phyloP scores from a whole-genome alignment of 2,113 vertebrate genomes.

The Prietella phreatophila region DNA sequence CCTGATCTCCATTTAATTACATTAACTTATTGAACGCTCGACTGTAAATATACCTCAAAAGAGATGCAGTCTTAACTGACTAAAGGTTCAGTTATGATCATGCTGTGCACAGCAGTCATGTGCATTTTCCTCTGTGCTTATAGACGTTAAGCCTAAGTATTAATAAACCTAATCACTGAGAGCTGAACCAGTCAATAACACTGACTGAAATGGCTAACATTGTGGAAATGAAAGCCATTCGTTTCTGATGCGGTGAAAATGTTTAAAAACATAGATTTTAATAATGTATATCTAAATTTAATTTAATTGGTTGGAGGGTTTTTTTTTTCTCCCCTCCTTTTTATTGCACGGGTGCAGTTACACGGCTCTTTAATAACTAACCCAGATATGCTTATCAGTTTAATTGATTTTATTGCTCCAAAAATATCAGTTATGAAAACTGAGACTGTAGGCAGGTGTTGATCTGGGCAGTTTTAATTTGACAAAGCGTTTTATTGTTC shows the following conservation, averaged over 20 bases:
- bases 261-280: no score
- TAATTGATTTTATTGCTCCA: not conserved
- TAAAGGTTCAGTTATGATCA: conserved; percentile 44
- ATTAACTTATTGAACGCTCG: conserved; percentile 51
- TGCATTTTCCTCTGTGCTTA: not conserved
- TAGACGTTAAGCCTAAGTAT: conserved; percentile 3
- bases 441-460: not conserved
- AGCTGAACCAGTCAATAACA: not conserved
- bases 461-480: not conserved
- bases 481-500: not conserved
- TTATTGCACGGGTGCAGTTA: no score
- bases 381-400: not conserved
- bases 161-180: conserved; percentile 26
- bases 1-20: conserved; percentile 64
- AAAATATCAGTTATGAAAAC: not conserved
- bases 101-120: conserved; percentile 15
- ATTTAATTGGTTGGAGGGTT: not conserved
- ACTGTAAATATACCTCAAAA: conserved; percentile 51
- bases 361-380: not conserved
- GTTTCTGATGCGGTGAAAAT: not conserved
- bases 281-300: no score
- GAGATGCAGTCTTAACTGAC: conserved; percentile 39
- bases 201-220: not conserved
- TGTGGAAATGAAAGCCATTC: not conserved
- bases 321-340: no score